Evolutionary conservation across 2,888 invertebrate species (phyloP), one percentile per base, ranked within the genome.

Genomic region (Coelopa pilipes): DNA sequence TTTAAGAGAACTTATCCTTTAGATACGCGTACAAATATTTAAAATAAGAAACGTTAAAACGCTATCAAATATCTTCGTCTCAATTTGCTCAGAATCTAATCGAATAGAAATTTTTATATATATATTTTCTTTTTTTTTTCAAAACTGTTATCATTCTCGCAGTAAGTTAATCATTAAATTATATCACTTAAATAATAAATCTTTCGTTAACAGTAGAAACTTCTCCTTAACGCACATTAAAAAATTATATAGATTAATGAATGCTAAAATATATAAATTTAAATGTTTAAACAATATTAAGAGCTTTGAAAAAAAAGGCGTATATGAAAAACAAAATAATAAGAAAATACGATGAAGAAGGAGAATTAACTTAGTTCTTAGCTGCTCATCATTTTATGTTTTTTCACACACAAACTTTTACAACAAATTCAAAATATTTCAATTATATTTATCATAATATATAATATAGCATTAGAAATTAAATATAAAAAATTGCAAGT

Each of bases 401-500:
- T 19, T 69, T 57, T 57, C 69, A 57, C 57, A 69, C 46, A 46
- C 57, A 17, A 4, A 34, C 34, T 34, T 34, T 34, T 34, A 34
- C 34, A 34, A 34, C 34, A 34, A 34, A 34, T 34, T 34, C 34
- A 34, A 34, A 34, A 34, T 7, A 45, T 11, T 46, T n/a, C 2
- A 45, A 10, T 46, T 67, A 24, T 15, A 21, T 68, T 68, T 49
- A 65, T 7, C 46, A 65, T 46, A 46, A 21, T 68, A 55, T 49
- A 65, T 7, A 65, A 65, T 46, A 46, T 65, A 47, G 17, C 15
- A 63, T 15, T 1, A 9, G n/a, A 65, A 65, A 65, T 47, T 11
- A 24, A 66, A 12, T 21, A 66, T 46, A 47, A 57, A 59, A 57
- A 69, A 55, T 69, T 55, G 57, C 45, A 69, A 69, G 57, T 69